These are phyloP conservation scores for Pteronura brasiliensis DNA, from an alignment of 2,113 vertebrate species.

Conservation along the genomic window DNA sequence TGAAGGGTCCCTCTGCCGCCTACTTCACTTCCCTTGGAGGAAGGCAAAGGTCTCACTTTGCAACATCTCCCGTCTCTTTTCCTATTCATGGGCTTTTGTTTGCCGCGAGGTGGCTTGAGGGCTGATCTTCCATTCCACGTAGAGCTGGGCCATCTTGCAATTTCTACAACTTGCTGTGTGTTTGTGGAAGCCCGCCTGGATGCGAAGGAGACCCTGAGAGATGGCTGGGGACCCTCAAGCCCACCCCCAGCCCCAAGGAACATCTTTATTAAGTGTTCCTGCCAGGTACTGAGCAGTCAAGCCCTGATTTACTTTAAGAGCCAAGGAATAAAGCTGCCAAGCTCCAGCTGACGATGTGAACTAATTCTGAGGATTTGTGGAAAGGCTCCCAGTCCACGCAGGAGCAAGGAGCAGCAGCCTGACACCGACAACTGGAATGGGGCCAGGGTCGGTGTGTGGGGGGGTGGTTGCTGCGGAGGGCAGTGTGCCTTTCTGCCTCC, in stretches of 20 bases:
- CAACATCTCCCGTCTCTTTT: background rate
- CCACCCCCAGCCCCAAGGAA: background rate
- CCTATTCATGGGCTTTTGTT: background rate
- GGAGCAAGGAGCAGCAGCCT: background rate
- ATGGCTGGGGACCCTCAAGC: background rate
- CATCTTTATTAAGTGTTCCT: background rate
- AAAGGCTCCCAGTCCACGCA: background rate
- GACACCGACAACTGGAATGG: background rate
- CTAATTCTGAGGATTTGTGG: background rate
- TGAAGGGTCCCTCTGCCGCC: background rate
- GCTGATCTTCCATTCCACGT: background rate
- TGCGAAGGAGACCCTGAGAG: background rate
- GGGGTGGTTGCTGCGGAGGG: background rate
- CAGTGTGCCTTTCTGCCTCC: background rate
- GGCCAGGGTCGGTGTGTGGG: background rate
- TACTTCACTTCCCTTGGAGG: background rate
- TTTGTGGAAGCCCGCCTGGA: background rate
- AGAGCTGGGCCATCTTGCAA: background rate
- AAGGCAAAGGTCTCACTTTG: background rate
- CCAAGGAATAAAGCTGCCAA: background rate
- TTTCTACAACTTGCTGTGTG: background rate
- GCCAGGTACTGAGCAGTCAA: background rate
- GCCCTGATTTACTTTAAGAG: background rate
- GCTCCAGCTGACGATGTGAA: background rate
- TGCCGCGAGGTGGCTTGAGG: background rate